phyloP scores from a whole-genome alignment of 2,797 vertebrate species.

The Prunella strophiata region DNA sequence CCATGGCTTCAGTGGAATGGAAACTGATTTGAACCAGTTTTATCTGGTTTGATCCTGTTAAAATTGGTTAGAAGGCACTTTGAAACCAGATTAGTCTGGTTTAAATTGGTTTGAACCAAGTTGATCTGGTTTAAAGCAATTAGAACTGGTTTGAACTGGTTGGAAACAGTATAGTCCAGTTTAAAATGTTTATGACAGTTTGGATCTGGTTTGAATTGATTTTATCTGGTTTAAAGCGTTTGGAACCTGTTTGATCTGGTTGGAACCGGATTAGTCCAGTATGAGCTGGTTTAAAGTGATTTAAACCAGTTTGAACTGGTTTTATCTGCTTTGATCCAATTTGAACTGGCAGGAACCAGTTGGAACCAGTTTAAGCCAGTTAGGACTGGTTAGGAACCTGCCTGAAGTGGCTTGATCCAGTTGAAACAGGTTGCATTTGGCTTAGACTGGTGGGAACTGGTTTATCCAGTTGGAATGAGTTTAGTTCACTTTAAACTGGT shows the following conservation, averaged over 20 bases:
- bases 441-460: background rate
- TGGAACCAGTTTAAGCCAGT: background rate
- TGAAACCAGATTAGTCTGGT: background rate
- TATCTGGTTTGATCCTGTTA: background rate
- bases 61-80: background rate
- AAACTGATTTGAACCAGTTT: background rate
- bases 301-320: background rate
- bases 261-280: background rate
- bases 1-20: background rate
- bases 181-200: background rate
- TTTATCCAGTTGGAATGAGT: background rate
- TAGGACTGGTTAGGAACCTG: background rate
- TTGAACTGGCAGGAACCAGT: fast-evolving
- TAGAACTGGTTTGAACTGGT: background rate
- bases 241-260: fast-evolving
- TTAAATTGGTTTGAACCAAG: background rate
- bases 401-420: background rate
- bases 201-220: fast-evolving
- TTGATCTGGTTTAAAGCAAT: background rate
- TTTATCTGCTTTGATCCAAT: background rate
- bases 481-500: background rate
- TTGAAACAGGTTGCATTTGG: background rate
- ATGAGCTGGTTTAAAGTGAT: fast-evolving
- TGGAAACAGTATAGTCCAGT: fast-evolving
- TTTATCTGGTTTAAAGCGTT: background rate